Percentiles rank a stretch among this genome's conserved stretches.
phyloP scores from a whole-genome alignment of 2,113 vertebrate species.

The Taxidea taxus region DNA sequence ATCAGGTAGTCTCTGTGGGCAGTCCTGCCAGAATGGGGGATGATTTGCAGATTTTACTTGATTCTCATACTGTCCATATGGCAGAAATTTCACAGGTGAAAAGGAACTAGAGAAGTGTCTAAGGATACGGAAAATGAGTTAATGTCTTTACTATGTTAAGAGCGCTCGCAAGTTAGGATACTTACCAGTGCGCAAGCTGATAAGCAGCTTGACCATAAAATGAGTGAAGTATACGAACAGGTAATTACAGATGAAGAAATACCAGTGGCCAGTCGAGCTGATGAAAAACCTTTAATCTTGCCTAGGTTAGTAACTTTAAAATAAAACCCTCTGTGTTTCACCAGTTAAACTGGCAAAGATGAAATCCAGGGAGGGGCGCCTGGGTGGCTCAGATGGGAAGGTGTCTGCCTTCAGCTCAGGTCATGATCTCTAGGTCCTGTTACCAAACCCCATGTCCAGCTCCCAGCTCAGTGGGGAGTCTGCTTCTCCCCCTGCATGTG shows the following conservation, averaged over 20 bases:
- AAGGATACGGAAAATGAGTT: not conserved
- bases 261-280: not conserved
- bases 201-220: not conserved
- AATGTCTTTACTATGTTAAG: not conserved
- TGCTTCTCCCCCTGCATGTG: not conserved
- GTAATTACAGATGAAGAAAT: not conserved
- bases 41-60: conserved; percentile 20
- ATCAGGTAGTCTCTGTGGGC: not conserved
- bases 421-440: not conserved
- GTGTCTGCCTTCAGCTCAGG: not conserved
- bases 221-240: not conserved
- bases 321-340: not conserved
- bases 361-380: not conserved
- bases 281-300: not conserved
- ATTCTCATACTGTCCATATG: not conserved
- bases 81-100: conserved; percentile 25
- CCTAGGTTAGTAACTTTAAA: not conserved
- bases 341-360: not conserved
- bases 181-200: too few relatives aligned
- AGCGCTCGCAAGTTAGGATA: not conserved
- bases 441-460: not conserved
- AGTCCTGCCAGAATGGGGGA: not conserved
- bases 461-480: not conserved
- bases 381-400: not conserved
- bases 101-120: not conserved